phyloP scores from a whole-genome alignment of 2,797 vertebrate genomes.

The Cheirogaleus major region DNA sequence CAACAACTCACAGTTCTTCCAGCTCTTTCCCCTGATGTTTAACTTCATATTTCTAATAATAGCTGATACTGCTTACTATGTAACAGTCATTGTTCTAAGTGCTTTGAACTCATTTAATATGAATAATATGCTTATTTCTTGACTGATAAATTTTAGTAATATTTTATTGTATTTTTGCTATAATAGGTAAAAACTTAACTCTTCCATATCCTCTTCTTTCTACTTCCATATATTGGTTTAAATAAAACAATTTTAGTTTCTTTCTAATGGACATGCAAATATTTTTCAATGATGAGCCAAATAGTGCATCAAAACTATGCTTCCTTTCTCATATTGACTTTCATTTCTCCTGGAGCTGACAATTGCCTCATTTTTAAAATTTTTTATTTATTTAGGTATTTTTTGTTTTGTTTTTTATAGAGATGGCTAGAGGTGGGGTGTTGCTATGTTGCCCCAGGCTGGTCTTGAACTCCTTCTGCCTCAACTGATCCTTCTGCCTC shows the following conservation, averaged over 20 bases:
- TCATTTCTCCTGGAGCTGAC: conserved; percentile 16
- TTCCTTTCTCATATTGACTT: background rate
- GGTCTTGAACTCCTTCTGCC: background rate
- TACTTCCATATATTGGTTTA: background rate
- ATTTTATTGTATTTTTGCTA: conserved; percentile 34
- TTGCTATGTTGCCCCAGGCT: background rate
- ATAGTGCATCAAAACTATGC: background rate
- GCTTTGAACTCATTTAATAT: conserved; percentile 18
- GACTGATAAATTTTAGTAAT: background rate
- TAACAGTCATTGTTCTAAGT: background rate
- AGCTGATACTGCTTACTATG: background rate
- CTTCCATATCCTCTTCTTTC: background rate
- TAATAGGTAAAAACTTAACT: conserved; percentile 18
- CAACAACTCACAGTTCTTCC: background rate
- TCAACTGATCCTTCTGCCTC: background rate
- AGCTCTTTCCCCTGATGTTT: conserved; percentile 36
- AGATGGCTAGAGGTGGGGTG: background rate
- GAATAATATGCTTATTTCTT: conserved; percentile 52
- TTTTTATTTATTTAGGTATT: background rate
- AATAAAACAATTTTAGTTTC: conserved; percentile 2
- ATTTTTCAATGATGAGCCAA: background rate
- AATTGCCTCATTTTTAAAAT: background rate
- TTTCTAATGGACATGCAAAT: background rate
- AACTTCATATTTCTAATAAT: conserved; percentile 52
- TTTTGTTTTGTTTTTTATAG: background rate